Conservation (phyloP, 2,113 vertebrate species). For the Neogobius melanostomus region DNA sequence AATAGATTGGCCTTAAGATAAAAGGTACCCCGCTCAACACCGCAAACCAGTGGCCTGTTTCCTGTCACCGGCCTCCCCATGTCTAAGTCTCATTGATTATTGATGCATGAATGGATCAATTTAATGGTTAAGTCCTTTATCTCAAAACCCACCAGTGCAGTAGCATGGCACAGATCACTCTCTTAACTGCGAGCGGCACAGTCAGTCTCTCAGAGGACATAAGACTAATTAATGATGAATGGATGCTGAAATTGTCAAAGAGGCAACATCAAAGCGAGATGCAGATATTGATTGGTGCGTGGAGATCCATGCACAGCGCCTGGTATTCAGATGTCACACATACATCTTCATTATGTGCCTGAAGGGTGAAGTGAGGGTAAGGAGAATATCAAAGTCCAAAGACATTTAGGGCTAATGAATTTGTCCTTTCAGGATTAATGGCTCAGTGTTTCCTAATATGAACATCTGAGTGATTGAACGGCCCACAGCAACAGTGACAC, state of each 20-base stretch:
- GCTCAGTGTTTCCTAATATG: constrained; percentile 50
- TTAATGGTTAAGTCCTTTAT: neutral
- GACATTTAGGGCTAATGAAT: constrained; percentile 77
- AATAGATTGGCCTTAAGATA: neutral
- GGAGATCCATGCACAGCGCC: constrained; percentile 42
- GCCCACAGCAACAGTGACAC: no score
- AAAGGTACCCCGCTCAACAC: neutral
- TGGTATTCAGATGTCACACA: constrained; percentile 62
- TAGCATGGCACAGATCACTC: constrained; percentile 2
- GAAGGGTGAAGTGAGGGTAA: constrained; percentile 32
- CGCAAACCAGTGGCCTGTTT: neutral
- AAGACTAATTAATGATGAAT: constrained; percentile 49
- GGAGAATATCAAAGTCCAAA: constrained; percentile 64
- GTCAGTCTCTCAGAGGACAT: constrained; percentile 22
- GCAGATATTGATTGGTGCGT: constrained; percentile 42
- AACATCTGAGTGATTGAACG: constrained; percentile 39
- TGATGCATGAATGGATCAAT: neutral
- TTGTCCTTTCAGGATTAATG: constrained; percentile 72
- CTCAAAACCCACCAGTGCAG: constrained; percentile 1
- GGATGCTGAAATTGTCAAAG: constrained; percentile 62
- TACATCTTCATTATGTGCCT: constrained; percentile 41
- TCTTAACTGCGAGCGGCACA: constrained; percentile 18
- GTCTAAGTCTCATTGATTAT: neutral
- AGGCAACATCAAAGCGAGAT: constrained; percentile 52
- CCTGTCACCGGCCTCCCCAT: neutral